Evolutionary conservation across 2,797 vertebrate species (phyloP).

Genomic region (Glossophaga mutica): DNA sequence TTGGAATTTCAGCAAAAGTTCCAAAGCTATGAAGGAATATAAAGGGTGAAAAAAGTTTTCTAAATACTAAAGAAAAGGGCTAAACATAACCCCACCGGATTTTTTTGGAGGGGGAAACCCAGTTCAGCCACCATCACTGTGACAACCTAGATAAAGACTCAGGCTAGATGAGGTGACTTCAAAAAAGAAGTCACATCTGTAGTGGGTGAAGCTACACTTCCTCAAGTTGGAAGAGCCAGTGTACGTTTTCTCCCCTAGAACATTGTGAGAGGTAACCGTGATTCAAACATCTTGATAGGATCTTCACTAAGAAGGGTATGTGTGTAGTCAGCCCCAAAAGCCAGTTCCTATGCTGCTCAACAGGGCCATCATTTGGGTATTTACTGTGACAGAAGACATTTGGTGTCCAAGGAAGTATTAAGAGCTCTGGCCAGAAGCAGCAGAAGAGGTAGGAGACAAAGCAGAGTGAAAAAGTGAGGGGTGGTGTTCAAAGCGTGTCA

Average conservation of each 20-base stretch:
- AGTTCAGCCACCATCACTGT: not conserved
- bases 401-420: not conserved
- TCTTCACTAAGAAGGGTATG: not conserved
- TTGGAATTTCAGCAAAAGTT: conserved; percentile 15
- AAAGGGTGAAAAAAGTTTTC: not conserved
- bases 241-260: not conserved
- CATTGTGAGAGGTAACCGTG: not conserved
- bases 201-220: not conserved
- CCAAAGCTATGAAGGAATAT: not conserved
- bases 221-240: not conserved
- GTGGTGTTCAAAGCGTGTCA: not conserved
- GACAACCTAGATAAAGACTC: not conserved
- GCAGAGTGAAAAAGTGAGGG: not conserved
- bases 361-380: not conserved
- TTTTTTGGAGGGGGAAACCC: not conserved
- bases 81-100: not conserved
- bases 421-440: not conserved
- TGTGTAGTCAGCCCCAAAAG: not conserved
- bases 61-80: not conserved
- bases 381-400: not conserved
- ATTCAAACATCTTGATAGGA: not conserved
- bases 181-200: not conserved
- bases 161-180: not conserved
- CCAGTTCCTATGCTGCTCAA: not conserved
- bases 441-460: not conserved